phyloP scores from a whole-genome alignment of 2,888 invertebrate genomes.

The Callimorpha dominula region DNA sequence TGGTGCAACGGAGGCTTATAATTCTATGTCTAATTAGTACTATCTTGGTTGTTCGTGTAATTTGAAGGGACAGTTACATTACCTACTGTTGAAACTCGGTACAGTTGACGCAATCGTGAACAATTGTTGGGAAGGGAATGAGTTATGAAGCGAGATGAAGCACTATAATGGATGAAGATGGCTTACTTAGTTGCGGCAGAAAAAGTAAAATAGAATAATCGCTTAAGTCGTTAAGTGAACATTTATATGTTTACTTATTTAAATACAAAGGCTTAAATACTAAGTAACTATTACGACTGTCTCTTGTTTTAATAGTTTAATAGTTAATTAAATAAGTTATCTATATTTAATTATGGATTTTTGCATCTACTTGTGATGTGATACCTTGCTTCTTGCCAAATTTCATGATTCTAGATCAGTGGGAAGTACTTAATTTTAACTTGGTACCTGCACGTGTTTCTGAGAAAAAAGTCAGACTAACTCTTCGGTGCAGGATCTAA shows the following conservation, averaged over 20 bases:
- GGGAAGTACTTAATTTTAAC: too few species aligned
- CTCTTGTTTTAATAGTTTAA: too few species aligned
- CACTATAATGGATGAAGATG: constrained; percentile 21
- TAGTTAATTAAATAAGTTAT: too few species aligned
- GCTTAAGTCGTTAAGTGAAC: constrained; percentile 6
- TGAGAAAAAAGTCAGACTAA: too few species aligned
- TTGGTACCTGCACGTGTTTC: too few species aligned
- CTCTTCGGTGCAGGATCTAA: too few species aligned
- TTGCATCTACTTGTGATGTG: too few species aligned
- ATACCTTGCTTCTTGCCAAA: too few species aligned
- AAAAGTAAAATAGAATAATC: constrained; percentile 14
- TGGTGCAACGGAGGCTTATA: neutral
- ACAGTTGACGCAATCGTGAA: constrained; percentile 40
- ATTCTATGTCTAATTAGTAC: constrained; percentile 31
- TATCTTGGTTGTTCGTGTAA: constrained; percentile 20
- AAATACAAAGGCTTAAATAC: neutral
- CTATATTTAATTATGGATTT: too few species aligned
- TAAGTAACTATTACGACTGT: too few species aligned
- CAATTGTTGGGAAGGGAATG: constrained; percentile 45
- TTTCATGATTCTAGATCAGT: too few species aligned
- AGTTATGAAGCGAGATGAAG: constrained; percentile 19
- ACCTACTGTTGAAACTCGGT: constrained; percentile 3
- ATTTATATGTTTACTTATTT: constrained; percentile 4
- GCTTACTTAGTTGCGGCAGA: constrained; percentile 18
- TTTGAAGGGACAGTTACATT: constrained; percentile 40